These are phyloP conservation scores for Epinotia bilunana DNA, from an alignment of 2,888 invertebrate species.

Conservation along the genomic window DNA sequence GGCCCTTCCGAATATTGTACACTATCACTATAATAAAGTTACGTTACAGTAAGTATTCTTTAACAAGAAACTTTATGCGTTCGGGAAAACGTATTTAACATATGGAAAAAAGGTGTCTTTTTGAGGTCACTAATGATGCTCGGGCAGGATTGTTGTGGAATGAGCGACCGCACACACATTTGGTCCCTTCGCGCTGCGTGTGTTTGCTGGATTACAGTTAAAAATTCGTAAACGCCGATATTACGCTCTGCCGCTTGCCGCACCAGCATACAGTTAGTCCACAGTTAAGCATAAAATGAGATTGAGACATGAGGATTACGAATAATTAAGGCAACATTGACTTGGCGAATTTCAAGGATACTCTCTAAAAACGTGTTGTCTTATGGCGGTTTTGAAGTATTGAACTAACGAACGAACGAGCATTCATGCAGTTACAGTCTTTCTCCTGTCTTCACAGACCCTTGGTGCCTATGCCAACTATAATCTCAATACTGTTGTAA, in stretches of 20 bases:
- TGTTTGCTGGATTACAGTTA: conserved; percentile 25
- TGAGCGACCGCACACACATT: conserved; percentile 53
- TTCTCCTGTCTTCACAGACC: too few species aligned
- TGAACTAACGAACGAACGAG: not conserved
- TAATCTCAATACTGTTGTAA: too few species aligned
- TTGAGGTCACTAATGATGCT: conserved; percentile 58
- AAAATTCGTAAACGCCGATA: conserved; percentile 29
- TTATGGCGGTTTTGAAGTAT: not conserved
- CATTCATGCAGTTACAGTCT: not conserved
- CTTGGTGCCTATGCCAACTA: too few species aligned
- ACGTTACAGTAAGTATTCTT: conserved; percentile 54
- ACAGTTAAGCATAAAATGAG: conserved; percentile 24
- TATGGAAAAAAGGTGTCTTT: conserved; percentile 76
- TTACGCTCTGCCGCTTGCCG: conserved; percentile 33
- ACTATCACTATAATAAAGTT: conserved; percentile 70
- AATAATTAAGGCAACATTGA: conserved; percentile 37
- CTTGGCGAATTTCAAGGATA: conserved; percentile 5
- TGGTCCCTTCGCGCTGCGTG: conserved; percentile 69
- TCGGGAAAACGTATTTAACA: conserved; percentile 54
- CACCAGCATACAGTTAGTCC: conserved; percentile 26
- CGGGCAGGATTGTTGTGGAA: conserved; percentile 43
- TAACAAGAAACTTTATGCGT: conserved; percentile 56
- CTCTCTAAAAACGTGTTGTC: conserved; percentile 11
- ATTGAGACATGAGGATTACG: conserved; percentile 23
- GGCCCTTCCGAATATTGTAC: conserved; percentile 77